Conservation (phyloP, 2,888 invertebrate genomes). For the Dynastes tityus region DNA sequence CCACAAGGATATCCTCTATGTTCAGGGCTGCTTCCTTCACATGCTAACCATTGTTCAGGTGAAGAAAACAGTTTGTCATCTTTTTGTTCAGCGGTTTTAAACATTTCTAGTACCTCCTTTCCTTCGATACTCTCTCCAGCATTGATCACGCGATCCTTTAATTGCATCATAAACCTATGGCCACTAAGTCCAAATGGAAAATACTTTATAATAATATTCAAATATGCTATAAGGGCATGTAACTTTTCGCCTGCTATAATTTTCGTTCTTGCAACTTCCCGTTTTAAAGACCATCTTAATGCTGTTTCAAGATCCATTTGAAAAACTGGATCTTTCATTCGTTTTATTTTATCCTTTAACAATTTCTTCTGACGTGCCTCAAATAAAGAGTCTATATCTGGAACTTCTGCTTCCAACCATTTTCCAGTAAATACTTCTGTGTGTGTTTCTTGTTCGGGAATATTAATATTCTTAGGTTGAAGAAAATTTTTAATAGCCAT, state of each 20-base stretch:
- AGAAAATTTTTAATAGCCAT: constrained; percentile 74
- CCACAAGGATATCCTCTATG: constrained; percentile 94
- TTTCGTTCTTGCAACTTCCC: constrained; percentile 85
- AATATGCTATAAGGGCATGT: constrained; percentile 81
- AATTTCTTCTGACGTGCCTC: constrained; percentile 63
- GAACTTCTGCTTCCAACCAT: constrained; percentile 69
- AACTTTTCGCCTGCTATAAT: constrained; percentile 81
- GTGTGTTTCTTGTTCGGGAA: constrained; percentile 55
- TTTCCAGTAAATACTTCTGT: constrained; percentile 62
- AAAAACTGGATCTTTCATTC: constrained; percentile 78
- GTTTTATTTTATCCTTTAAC: constrained; percentile 65
- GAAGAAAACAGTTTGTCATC: constrained; percentile 75
- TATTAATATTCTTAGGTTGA: constrained; percentile 64
- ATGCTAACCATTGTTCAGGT: constrained; percentile 81
- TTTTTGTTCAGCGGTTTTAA: constrained; percentile 69
- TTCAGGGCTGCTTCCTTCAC: constrained; percentile 83
- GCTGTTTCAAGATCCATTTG: constrained; percentile 92
- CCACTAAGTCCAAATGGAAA: constrained; percentile 86
- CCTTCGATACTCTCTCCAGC: constrained; percentile 72
- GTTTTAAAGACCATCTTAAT: constrained; percentile 85
- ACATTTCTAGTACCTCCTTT: constrained; percentile 72
- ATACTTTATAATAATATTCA: constrained; percentile 81
- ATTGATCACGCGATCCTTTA: constrained; percentile 72
- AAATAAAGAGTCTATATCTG: constrained; percentile 61
- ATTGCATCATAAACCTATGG: constrained; percentile 76